These are phyloP conservation scores for Osmoderma eremita DNA, from an alignment of 2,888 invertebrate genomes.

Conservation along the genomic window DNA sequence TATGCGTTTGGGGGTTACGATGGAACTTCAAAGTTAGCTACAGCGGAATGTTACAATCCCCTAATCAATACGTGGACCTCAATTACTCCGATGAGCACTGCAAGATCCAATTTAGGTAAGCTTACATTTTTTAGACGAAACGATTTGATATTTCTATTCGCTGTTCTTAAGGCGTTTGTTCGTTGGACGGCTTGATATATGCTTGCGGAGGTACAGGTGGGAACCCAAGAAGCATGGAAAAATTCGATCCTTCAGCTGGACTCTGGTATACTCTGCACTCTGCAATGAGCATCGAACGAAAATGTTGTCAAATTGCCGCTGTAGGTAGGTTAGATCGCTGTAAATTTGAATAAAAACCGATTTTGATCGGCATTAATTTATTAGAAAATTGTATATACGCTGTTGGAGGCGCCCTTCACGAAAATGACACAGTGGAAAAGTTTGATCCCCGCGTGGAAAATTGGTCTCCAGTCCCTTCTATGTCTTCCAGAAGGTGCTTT, in stretches of 20 bases:
- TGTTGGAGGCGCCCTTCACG: slow-evolving; percentile 78
- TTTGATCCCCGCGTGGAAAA: slow-evolving; percentile 74
- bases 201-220: slow-evolving; percentile 76
- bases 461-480: slow-evolving; percentile 74
- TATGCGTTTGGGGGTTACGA: slow-evolving; percentile 77
- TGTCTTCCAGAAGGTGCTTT: slow-evolving; percentile 73
- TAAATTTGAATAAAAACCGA: neutral
- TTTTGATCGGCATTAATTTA: slow-evolving; percentile 21
- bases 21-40: slow-evolving; percentile 73
- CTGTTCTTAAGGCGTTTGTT: slow-evolving; percentile 60
- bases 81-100: slow-evolving; percentile 77
- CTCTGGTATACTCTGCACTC: no score
- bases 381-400: no score
- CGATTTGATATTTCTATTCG: slow-evolving; percentile 14
- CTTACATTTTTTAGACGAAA: no score
- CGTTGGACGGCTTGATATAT: no score
- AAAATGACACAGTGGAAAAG: slow-evolving; percentile 74
- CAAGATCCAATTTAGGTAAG: slow-evolving; percentile 69
- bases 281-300: no score
- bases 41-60: slow-evolving; percentile 75
- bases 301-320: slow-evolving; percentile 74
- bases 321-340: slow-evolving; percentile 62
- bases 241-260: slow-evolving; percentile 76
- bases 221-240: slow-evolving; percentile 74
- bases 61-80: slow-evolving; percentile 71